phyloP scores from a whole-genome alignment of 2,797 vertebrate species.

The Balearica regulorum region DNA sequence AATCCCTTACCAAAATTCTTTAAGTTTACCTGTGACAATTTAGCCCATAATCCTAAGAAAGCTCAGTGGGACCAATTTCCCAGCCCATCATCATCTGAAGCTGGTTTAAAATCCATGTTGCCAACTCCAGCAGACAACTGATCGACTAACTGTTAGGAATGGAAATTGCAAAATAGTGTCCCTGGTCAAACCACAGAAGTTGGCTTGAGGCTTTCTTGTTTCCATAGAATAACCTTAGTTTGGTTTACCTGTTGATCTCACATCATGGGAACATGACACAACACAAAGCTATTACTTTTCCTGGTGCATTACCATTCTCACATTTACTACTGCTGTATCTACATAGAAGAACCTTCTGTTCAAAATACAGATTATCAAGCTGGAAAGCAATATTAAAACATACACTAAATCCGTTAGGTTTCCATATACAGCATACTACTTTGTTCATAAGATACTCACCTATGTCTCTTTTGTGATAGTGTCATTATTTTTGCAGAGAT shows the following conservation, averaged over 20 bases:
- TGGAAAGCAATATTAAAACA: slow-evolving; percentile 49
- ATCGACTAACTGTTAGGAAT: background rate
- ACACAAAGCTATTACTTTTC: background rate
- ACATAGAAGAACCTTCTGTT: slow-evolving; percentile 10
- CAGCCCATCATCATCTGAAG: background rate
- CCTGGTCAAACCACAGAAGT: background rate
- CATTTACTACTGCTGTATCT: background rate
- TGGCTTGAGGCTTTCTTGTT: background rate
- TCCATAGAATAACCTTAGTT: background rate
- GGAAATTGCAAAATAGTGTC: background rate
- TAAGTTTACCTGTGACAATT: background rate
- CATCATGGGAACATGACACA: background rate
- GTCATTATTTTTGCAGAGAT: background rate
- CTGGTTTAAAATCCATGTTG: background rate
- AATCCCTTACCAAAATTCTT: background rate
- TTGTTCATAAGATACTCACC: background rate
- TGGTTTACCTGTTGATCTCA: background rate
- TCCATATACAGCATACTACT: background rate
- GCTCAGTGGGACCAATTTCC: background rate
- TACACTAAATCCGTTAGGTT: background rate
- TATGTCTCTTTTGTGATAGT: background rate
- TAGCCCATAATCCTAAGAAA: background rate
- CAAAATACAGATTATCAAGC: background rate
- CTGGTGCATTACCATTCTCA: background rate
- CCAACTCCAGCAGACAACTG: background rate